phyloP scores from a whole-genome alignment of 2,888 invertebrate genomes.

The Cinara cedri region DNA sequence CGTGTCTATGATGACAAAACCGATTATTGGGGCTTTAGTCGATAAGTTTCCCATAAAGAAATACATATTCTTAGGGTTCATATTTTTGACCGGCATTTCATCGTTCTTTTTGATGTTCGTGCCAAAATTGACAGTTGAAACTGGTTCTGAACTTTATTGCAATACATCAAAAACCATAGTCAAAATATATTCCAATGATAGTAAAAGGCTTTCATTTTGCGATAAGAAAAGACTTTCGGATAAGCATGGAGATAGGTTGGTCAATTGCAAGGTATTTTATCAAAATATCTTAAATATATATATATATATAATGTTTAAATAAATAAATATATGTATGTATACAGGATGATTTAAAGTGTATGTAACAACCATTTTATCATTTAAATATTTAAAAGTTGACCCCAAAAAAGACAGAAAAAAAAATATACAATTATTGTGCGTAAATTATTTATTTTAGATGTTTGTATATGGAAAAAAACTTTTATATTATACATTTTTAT shows the following conservation, averaged over 20 bases:
- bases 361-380: too few relatives aligned
- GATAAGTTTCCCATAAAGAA: slow-evolving; percentile 80
- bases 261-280: slow-evolving; percentile 41
- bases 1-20: slow-evolving; percentile 80
- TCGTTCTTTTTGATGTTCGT: slow-evolving; percentile 42
- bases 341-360: too few relatives aligned
- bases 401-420: too few relatives aligned
- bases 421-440: too few relatives aligned
- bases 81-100: slow-evolving; percentile 37
- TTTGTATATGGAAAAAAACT: too few relatives aligned
- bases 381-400: too few relatives aligned
- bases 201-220: background rate
- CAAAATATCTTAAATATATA: background rate
- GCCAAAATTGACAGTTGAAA: background rate
- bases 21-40: slow-evolving; percentile 78
- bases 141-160: background rate
- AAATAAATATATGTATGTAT: too few relatives aligned
- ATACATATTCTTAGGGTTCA: slow-evolving; percentile 66
- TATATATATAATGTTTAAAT: background rate
- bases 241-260: background rate
- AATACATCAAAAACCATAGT: background rate
- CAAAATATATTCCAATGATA: background rate
- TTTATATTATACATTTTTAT: too few relatives aligned
- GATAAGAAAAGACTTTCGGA: background rate
- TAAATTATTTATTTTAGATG: too few relatives aligned